Conservation (phyloP, 2,113 vertebrate species). For the Orcinus orca region DNA sequence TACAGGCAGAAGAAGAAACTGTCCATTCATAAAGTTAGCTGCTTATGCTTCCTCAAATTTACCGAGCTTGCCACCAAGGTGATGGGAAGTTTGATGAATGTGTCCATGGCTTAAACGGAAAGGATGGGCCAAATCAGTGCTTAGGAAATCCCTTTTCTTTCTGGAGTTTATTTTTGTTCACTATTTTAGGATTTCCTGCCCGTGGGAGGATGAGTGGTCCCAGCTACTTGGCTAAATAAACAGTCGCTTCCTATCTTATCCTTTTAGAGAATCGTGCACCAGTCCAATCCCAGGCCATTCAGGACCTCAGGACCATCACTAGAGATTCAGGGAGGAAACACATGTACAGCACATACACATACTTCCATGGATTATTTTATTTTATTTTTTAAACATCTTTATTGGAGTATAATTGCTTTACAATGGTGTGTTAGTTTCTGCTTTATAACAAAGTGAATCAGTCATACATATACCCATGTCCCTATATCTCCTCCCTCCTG, state of each 20-base stretch:
- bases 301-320: background rate
- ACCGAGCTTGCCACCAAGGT: background rate
- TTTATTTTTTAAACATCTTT: too few species aligned
- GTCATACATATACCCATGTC: fast-evolving
- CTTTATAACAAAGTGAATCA: too few species aligned
- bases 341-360: background rate
- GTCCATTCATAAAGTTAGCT: background rate
- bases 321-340: background rate
- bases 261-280: background rate
- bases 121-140: background rate
- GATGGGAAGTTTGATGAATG: background rate
- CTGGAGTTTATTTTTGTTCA: conserved; percentile 4
- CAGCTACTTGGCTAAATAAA: background rate
- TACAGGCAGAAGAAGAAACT: background rate
- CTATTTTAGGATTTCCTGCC: conserved; percentile 23
- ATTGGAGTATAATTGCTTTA: too few species aligned
- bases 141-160: background rate
- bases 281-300: background rate
- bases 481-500: too few species aligned
- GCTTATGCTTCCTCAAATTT: background rate
- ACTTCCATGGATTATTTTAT: background rate
- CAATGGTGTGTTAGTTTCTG: too few species aligned
- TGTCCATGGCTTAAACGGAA: background rate
- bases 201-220: fast-evolving
- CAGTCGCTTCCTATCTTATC: background rate